A percentile compares a stretch with the other conserved stretches of the same genome.
These are phyloP conservation scores for Artibeus lituratus DNA, from an alignment of 2,797 vertebrate genomes.

Conservation along the genomic window DNA sequence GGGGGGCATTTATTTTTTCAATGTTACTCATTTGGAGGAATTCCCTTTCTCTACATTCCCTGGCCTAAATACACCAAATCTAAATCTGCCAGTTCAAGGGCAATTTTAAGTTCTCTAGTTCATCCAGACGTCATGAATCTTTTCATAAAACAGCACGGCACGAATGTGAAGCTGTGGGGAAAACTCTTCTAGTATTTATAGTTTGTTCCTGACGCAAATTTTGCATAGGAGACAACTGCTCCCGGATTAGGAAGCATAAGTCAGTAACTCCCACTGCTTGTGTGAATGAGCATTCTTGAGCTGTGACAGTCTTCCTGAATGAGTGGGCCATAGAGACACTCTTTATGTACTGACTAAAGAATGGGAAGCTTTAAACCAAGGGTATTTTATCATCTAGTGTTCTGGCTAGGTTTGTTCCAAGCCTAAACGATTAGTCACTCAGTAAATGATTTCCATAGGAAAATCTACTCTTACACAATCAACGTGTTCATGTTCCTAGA, in stretches of 20 bases:
- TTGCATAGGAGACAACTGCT: slow-evolving; percentile 48
- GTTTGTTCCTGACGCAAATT: slow-evolving; percentile 48
- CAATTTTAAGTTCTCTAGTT: background rate
- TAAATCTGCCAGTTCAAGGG: slow-evolving; percentile 12
- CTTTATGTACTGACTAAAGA: slow-evolving; percentile 16
- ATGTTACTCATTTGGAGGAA: background rate
- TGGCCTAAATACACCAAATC: background rate
- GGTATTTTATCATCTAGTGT: background rate
- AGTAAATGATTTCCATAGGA: background rate
- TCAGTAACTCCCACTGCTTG: slow-evolving; percentile 61
- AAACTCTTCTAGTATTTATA: slow-evolving; percentile 67
- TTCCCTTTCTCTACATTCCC: background rate
- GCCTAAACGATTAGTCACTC: background rate
- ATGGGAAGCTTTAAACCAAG: background rate
- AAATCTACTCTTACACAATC: background rate
- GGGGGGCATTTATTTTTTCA: background rate
- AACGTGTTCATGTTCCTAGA: background rate
- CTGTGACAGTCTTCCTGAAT: slow-evolving; percentile 63
- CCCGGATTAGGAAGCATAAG: slow-evolving; percentile 54
- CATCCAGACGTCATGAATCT: slow-evolving; percentile 25
- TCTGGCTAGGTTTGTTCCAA: background rate
- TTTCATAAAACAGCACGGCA: background rate
- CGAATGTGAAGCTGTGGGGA: slow-evolving; percentile 35
- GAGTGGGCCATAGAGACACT: slow-evolving; percentile 44
- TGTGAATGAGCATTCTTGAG: slow-evolving; percentile 61